Evolutionary conservation across 2,888 invertebrate species (phyloP).

Genomic region (Chouioia cunea): DNA sequence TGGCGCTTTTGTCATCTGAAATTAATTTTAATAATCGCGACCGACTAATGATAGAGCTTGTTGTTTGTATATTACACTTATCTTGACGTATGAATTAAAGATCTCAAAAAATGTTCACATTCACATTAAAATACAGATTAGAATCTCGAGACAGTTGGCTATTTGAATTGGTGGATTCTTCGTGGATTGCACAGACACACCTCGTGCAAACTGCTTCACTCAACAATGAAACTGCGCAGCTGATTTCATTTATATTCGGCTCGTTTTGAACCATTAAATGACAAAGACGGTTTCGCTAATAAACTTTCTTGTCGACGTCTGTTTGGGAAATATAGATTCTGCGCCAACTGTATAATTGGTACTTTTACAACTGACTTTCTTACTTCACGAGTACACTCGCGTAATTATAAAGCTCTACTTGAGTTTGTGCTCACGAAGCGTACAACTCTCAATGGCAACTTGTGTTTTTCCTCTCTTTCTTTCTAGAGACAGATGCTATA

Average conservation of each 20-base stretch:
- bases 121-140: conserved; percentile 2
- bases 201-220: conserved; percentile 29
- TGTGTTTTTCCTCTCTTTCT: background rate
- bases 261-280: conserved; percentile 7
- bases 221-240: conserved; percentile 6
- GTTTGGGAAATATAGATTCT: no score
- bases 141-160: conserved; percentile 27
- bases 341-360: conserved; percentile 28
- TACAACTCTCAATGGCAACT: conserved; percentile 23
- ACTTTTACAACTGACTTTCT: conserved; percentile 25
- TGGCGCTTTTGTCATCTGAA: background rate
- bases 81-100: no score
- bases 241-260: background rate
- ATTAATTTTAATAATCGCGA: background rate
- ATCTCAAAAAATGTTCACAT: no score
- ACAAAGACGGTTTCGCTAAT: background rate
- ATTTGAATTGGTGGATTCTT: conserved; percentile 8
- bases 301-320: no score
- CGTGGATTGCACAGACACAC: conserved; percentile 5
- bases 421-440: conserved; percentile 38
- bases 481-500: background rate
- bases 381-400: conserved; percentile 38
- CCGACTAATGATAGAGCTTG: no score
- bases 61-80: no score
- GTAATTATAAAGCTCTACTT: conserved; percentile 50